Evolutionary conservation across 1,140 invertebrate species (phyloP).

Genomic region (Cotesia vestalis): DNA sequence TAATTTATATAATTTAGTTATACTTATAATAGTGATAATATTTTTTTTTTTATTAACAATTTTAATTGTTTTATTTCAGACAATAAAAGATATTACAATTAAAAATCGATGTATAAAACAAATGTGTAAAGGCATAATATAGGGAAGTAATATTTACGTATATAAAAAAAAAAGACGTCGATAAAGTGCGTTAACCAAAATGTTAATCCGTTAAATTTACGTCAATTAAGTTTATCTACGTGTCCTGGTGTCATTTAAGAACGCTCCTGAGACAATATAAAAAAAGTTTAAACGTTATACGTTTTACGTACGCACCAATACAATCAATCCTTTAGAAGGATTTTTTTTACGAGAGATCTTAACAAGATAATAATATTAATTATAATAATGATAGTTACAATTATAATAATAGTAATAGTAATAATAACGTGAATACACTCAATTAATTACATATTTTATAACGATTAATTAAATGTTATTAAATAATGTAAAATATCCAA

Average conservation of each 20-base stretch:
- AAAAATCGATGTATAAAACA: conserved; percentile 3
- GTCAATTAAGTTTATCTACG: conserved; percentile 58
- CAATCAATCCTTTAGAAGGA: not conserved
- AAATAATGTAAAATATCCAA: conserved; percentile 22
- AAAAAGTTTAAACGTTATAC: not conserved
- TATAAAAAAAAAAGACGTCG: conserved; percentile 42
- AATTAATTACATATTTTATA: conserved; percentile 11
- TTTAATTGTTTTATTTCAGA: not conserved
- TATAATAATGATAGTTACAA: too few relatives aligned
- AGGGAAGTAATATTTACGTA: conserved; percentile 54
- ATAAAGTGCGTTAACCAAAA: conserved; percentile 55
- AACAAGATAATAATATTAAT: not conserved
- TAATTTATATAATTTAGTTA: not conserved
- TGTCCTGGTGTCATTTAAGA: conserved; percentile 43
- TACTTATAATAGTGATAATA: not conserved
- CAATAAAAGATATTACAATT: not conserved
- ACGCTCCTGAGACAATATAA: conserved; percentile 47
- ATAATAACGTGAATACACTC: not conserved
- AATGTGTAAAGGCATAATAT: not conserved
- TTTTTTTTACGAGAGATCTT: not conserved
- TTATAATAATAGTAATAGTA: too few relatives aligned
- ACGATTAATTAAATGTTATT: not conserved
- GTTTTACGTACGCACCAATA: conserved; percentile 9
- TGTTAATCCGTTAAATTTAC: conserved; percentile 51
- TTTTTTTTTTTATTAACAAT: not conserved